Base-by-base conservation (phyloP, 2,113 vertebrate genomes). In the Planiliza haematocheilus region DNA sequence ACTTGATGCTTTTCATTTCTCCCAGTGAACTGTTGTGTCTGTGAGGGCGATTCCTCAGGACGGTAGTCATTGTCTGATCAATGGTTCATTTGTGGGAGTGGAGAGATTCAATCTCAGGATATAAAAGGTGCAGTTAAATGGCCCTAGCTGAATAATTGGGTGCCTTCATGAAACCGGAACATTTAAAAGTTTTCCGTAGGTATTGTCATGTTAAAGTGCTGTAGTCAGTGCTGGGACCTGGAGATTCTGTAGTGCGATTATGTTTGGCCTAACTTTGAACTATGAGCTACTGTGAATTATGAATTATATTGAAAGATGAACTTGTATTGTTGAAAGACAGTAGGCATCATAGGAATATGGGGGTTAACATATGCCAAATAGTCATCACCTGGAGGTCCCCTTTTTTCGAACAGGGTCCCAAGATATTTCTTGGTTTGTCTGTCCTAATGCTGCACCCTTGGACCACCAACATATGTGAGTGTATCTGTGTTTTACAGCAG, bases 91-190 rank as follows among this genome's bases (percentile, higher is more conserved):
- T 16, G 39, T 41, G 4, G 8, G 43, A 45, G 12, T 30, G 18
- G 17, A 12, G 58, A 12, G 55, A 77, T 73, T 73, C 21, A 55
- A 60, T 82, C 62, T 39, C 48, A 61, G 34, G 53, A 48, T 58
- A 13, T 57, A 38, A 79, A 62, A 57, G 37, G 18, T 73, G 69
- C 57, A 42, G 18, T 70, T 72, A 16, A 81, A 56, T 4, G 46
- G 20, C n/a, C 61, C 17, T 37, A 60, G 42, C 46, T 69, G 14
- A 72, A 75, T 61, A 51, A 57, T 20, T 61, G 46, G 37, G 56
- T 10, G 46, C 18, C 21, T 42, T 24, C 3, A 10, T 51, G 57
- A 37, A 59, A 37, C 45, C 16, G 10, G 43, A 21, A 61, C 61
- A 53, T 50, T 18, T 49, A 53, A 61, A 57, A 37, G 37, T 58